These are phyloP conservation scores for Polypedilum vanderplanki DNA, from an alignment of 1,140 invertebrate genomes.

Conservation along the genomic window DNA sequence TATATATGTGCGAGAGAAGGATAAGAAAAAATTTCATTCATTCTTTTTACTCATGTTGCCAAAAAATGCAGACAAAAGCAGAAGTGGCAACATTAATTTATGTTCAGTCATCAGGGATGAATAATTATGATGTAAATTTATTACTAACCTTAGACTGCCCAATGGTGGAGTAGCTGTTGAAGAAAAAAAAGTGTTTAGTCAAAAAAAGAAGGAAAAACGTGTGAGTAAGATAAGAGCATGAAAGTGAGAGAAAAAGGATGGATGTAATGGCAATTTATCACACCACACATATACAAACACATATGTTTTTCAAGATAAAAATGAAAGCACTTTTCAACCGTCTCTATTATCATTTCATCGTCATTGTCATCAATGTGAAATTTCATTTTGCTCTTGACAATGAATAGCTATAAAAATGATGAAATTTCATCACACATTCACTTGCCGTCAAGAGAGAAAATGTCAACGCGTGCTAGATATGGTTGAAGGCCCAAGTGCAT, in stretches of 20 bases:
- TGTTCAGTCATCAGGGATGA: slow-evolving; percentile 5
- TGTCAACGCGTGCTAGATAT: too few species aligned
- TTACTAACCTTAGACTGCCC: slow-evolving; percentile 44
- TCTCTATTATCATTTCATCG: slow-evolving; percentile 18
- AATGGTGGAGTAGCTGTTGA: slow-evolving; percentile 47
- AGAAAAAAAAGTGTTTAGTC: neutral
- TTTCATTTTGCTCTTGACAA: neutral
- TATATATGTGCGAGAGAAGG: too few species aligned
- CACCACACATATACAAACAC: neutral
- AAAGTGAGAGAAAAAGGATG: neutral
- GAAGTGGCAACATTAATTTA: slow-evolving; percentile 11
- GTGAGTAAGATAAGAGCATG: neutral
- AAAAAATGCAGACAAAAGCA: neutral
- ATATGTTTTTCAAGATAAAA: slow-evolving; percentile 10
- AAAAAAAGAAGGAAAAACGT: neutral
- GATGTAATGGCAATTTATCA: neutral
- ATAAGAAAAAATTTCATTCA: too few species aligned
- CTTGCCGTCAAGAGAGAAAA: too few species aligned
- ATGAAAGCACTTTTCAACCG: slow-evolving; percentile 10
- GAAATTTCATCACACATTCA: too few species aligned
- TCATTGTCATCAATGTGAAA: neutral
- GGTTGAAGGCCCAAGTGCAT: too few species aligned
- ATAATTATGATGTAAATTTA: slow-evolving; percentile 27
- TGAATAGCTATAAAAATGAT: neutral
- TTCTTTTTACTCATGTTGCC: too few species aligned